Evolutionary conservation across 2,797 vertebrate species (phyloP), one percentile per base, ranked within the genome.

Genomic region (Momotus momota): DNA sequence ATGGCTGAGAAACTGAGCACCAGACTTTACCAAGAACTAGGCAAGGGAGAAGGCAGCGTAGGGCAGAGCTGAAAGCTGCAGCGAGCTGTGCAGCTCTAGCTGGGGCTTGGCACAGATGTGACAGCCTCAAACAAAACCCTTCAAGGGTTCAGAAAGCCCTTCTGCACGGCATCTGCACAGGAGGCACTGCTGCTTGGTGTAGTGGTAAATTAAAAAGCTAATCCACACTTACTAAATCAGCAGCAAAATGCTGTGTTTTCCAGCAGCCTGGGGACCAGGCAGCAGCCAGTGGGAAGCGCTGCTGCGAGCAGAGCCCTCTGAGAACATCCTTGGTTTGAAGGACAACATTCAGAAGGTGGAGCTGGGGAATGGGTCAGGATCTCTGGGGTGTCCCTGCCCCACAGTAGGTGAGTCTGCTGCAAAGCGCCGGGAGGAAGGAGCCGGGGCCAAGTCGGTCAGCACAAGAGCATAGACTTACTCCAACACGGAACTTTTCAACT

Each of bases 401-500:
- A 14, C 0, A 1, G 75, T 2, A 2, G 15, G 27, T 2, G 4
- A 12, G 18, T 21, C 51, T 15, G 62, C 45, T 4, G 1, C 0
- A 6, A 40, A n/a, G 9, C 33, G 21, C 12, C 0, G 0, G 41
- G 46, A 83, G 33, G 69, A 41, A 66, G 35, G 31, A 75, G 8
- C 41, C 21, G 12, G 26, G 52, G 60, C 16, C 67, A 52, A 31
- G 29, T 4, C 38, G 43, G 12, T 16, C 2, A 2, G 48, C 1
- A 0, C 9, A 4, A 73, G 6, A 38, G 20, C 60, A 51, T 0
- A 57, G 15, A 29, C 7, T 46, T 19, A 55, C 9, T 38, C 79
- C 73, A n/a, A 6, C 2, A 4, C 0, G 0, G 43, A 9, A n/a
- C 1, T 1, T 38, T 20, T 94, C 15, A 77, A 96, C 99, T 99